Percentiles rank a stretch among this genome's conserved stretches.
These are phyloP conservation scores for Iselma pallidipennis DNA, from an alignment of 2,888 invertebrate species.

Conservation along the genomic window DNA sequence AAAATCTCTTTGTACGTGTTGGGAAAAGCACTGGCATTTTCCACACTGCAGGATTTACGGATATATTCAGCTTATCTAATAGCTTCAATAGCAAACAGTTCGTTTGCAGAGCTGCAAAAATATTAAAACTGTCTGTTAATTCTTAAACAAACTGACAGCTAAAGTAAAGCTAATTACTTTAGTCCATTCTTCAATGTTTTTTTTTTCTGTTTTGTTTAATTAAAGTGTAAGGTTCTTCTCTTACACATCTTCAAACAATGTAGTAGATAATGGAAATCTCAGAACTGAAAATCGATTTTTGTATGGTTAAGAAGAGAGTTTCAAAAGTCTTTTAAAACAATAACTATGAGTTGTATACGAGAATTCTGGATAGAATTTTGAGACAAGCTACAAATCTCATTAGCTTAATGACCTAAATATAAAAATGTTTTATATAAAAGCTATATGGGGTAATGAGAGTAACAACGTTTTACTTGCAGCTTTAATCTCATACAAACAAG, in stretches of 20 bases:
- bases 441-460: slow-evolving; percentile 11
- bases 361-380: no score
- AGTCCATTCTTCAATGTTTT: background rate
- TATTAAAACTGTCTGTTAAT: background rate
- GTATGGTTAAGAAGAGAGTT: no score
- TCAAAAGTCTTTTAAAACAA: no score
- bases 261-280: background rate
- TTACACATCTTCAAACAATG: background rate
- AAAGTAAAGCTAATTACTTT: background rate
- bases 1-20: no score
- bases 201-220: background rate
- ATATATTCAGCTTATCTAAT: no score
- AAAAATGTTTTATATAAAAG: slow-evolving; percentile 13
- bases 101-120: no score
- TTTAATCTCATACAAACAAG: slow-evolving; percentile 29
- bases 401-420: slow-evolving; percentile 15
- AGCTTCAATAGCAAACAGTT: no score
- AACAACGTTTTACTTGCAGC: slow-evolving; percentile 25
- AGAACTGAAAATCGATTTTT: no score
- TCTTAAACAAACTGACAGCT: background rate
- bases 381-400: no score
- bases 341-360: background rate
- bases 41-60: no score
- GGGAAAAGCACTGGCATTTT: no score
- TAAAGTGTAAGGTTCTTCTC: background rate